Evolutionary conservation across 2,888 invertebrate genomes (phyloP), one percentile per base, ranked within the genome.

Genomic region (Erebia epiphron): DNA sequence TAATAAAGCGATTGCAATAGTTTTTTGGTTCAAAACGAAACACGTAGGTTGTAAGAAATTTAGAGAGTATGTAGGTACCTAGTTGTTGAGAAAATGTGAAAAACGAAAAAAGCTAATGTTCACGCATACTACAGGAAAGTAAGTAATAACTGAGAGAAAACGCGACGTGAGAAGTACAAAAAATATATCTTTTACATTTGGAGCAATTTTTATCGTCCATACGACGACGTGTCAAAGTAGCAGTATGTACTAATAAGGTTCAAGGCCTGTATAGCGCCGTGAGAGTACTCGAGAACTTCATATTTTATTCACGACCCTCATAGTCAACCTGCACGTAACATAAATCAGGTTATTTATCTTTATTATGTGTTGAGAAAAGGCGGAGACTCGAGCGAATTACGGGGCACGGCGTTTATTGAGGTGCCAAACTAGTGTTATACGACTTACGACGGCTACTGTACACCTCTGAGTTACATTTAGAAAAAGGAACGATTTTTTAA

Each of bases 281-380:
- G 50, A 62, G 49, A 18, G 43, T 57, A 57, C 66, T 56, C 60
- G 58, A 26, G 46, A 66, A 52, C 56, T 70, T 66, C 54, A 70
- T 70, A 66, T 66, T 61, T 66, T 70, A 70, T 70, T 70, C 66
- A 70, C 50, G 52, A 70, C 54, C 50, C 67, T 60, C 70, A 67
- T 49, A 61, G 70, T 62, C 56, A 70, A 60, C 67, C 54, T 61
- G 67, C 67, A 67, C 67, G 70, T 70, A 67, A 61, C 35, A 21
- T 67, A 73, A 73, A 70, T 70, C 70, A 70, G 67, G 79, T 66
- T 73, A 73, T 75, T 75, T 75, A 75, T 75, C 69, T 73, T 70
- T 73, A 75, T 70, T 75, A 73, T 69, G 52, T 52, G 63, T 67
- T 61, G 73, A 73, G 66, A 73, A 70, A 75, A 73, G 73, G 69